Percentiles rank a stretch among this genome's conserved stretches.
Conservation (phyloP, 2,888 invertebrate species). For the Mesorhabditis belari region DNA sequence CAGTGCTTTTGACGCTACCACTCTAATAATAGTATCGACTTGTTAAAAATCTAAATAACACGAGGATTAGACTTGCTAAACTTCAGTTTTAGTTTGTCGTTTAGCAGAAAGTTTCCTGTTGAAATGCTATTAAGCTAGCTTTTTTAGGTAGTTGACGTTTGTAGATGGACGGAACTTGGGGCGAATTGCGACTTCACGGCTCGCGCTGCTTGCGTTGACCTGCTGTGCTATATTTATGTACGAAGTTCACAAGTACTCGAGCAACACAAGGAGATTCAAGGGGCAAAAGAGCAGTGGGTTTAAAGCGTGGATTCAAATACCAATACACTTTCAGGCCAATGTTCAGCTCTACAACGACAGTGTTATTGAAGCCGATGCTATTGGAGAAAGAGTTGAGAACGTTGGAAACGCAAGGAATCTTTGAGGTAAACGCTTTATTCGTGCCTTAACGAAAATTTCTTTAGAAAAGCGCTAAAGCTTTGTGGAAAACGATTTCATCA, state of each 20-base stretch:
- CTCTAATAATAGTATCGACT: no score
- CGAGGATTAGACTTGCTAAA: no score
- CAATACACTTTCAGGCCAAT: no score
- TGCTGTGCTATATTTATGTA: slow-evolving; percentile 39
- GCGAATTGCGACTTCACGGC: slow-evolving; percentile 32
- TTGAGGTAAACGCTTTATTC: neutral
- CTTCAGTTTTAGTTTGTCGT: no score
- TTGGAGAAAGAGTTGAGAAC: slow-evolving; percentile 14
- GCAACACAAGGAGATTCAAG: slow-evolving; percentile 23
- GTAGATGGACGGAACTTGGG: neutral
- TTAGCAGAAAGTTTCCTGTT: no score
- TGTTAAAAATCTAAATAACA: no score
- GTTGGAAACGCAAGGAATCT: neutral
- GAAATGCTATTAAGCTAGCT: no score
- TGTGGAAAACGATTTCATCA: slow-evolving; percentile 19
- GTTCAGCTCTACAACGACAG: no score
- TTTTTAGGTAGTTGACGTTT: neutral
- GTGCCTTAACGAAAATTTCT: neutral
- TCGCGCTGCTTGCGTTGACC: slow-evolving; percentile 31
- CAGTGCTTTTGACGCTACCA: no score
- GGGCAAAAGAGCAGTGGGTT: neutral
- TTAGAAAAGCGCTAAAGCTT: slow-evolving; percentile 22
- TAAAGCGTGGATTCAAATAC: slow-evolving; percentile 13
- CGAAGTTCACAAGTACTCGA: slow-evolving; percentile 30
- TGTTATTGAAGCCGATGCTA: slow-evolving; percentile 46